Evolutionary conservation across 2,888 invertebrate species (phyloP), one percentile per base, ranked within the genome.

Genomic region (Acanthosepion esculentum): DNA sequence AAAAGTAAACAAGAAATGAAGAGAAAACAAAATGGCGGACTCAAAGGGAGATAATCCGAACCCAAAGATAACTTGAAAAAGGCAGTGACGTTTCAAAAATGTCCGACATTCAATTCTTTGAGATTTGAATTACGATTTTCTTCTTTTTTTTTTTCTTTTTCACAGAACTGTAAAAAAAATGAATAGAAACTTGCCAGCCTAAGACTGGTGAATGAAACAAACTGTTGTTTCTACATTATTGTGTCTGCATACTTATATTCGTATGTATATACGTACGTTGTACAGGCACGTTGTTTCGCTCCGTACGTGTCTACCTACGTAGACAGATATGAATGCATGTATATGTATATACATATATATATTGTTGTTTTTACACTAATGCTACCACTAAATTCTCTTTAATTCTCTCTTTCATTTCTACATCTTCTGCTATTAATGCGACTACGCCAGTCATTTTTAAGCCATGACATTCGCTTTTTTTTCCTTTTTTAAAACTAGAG

Each of bases 201-300:
- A n/a, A n/a, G 78, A 10, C 78, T 78, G 78, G 78, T 78, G 33
- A 78, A n/a, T n/a, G 15, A 78, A 78, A 78, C 78, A 78, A 78
- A 78, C 78, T n/a, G 6, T 64, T 78, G 78, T 78, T 78, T 78
- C n/a, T 78, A n/a, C 78, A n/a, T 78, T 78, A 15, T 78, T 78
- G 1, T 78, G 78, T 78, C 78, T 78, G 78, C 78, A 78, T 78
- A 78, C 78, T 15, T 78, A 78, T 78, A 78, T n/a, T 78, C 78
- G 78, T 78, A 78, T 33, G 78, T 78, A 78, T 7, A 78, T 78
- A 78, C 78, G n/a, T 78, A 78, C n/a, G 15, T 78, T 78, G 78
- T 78, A 78, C 78, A 78, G 78, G 78, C 78, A 78, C n/a, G 78
- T 78, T 78, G 78, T 78, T 78, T n/a, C 78, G 78, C n/a, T 78